These are phyloP conservation scores for Anser brachyrhynchus DNA, from an alignment of 2,113 vertebrate species.

Conservation along the genomic window DNA sequence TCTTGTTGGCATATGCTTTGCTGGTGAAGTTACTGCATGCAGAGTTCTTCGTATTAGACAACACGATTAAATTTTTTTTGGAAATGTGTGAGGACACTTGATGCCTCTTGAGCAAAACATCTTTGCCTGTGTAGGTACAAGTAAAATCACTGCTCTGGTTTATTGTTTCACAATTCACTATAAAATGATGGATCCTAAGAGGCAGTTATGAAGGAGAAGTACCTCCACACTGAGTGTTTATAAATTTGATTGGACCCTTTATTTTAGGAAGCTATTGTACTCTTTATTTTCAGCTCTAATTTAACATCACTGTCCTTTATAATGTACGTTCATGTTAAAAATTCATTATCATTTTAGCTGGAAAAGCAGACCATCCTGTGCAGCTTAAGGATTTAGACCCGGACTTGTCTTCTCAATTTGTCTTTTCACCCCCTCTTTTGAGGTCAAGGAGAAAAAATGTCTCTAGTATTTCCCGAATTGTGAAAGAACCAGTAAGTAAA, in stretches of 20 bases:
- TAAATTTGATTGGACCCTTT: background rate
- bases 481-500: slow-evolving; percentile 70
- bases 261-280: background rate
- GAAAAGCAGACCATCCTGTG: slow-evolving; percentile 57
- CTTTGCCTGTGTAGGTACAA: background rate
- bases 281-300: background rate
- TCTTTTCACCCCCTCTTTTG: slow-evolving; percentile 80
- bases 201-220: background rate
- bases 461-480: slow-evolving; percentile 23
- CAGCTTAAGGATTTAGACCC: slow-evolving; percentile 72
- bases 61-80: background rate
- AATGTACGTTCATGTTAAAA: background rate
- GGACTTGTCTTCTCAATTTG: slow-evolving; percentile 75
- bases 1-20: background rate
- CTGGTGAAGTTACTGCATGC: background rate
- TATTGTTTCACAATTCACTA: background rate
- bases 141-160: background rate
- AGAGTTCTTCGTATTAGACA: background rate
- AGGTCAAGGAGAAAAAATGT: slow-evolving; percentile 71
- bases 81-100: background rate
- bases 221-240: background rate
- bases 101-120: background rate
- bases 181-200: background rate
- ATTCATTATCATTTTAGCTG: slow-evolving; percentile 61
- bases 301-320: background rate